phyloP scores from a whole-genome alignment of 2,113 vertebrate species.

The human (Homo sapiens) region DNA sequence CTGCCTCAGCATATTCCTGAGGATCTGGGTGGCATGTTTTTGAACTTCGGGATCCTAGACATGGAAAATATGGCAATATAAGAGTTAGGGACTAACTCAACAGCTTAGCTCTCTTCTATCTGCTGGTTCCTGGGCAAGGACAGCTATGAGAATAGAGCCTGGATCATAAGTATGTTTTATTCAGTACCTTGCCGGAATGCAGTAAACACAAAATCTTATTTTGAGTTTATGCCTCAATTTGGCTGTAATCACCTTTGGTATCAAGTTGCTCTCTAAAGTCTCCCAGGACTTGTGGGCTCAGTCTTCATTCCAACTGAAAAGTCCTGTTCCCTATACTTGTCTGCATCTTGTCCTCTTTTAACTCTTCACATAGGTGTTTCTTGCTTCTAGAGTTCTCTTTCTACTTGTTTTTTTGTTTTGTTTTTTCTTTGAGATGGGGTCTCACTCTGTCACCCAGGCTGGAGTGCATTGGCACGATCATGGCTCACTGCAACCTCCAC shows the following conservation, averaged over 20 bases:
- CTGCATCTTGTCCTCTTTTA: neutral
- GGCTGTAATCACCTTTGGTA: neutral
- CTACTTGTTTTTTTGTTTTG: neutral
- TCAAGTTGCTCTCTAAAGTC: neutral
- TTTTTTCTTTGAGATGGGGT: too few relatives aligned
- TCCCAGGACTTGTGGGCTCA: neutral
- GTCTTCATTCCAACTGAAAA: neutral
- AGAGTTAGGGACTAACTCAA: neutral
- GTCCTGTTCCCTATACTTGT: neutral
- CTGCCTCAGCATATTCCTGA: constrained; percentile 94
- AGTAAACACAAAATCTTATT: neutral
- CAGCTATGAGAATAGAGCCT: neutral
- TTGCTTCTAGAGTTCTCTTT: neutral
- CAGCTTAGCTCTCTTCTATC: neutral
- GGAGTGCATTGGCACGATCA: too few relatives aligned
- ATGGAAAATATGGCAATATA: neutral
- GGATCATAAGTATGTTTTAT: neutral
- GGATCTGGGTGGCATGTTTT: constrained; percentile 94
- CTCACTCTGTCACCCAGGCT: too few relatives aligned
- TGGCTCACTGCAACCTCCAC: too few relatives aligned
- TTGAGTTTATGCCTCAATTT: neutral
- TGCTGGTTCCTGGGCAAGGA: neutral
- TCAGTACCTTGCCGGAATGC: neutral
- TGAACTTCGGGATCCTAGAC: constrained; percentile 92
- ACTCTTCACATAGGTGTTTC: neutral